These are phyloP conservation scores for Peribatodes rhomboidaria DNA, from an alignment of 2,888 invertebrate genomes.

Conservation along the genomic window DNA sequence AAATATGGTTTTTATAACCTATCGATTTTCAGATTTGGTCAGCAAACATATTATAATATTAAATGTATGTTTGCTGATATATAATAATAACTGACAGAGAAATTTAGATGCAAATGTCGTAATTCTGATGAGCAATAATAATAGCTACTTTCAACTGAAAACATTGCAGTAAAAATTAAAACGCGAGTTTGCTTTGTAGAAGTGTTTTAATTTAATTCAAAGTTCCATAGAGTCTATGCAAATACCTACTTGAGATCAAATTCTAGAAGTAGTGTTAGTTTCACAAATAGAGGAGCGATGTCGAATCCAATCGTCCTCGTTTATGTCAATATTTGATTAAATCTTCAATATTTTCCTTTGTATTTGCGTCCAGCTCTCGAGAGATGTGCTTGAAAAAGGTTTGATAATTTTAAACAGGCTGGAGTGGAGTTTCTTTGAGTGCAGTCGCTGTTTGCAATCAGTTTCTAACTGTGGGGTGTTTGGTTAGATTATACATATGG, in stretches of 20 bases:
- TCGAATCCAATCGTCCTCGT: slow-evolving; percentile 18
- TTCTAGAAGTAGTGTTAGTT: slow-evolving; percentile 28
- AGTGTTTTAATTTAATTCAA: slow-evolving; percentile 27
- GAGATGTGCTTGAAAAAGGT: neutral
- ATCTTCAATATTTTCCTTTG: slow-evolving; percentile 31
- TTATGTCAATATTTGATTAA: slow-evolving; percentile 33
- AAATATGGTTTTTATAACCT: no score
- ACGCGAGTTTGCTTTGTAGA: neutral
- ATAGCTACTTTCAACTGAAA: neutral
- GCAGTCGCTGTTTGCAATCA: neutral
- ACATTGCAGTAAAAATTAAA: neutral
- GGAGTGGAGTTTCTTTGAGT: slow-evolving; percentile 6
- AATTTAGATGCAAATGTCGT: neutral
- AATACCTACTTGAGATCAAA: slow-evolving; percentile 32
- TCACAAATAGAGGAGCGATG: slow-evolving; percentile 24
- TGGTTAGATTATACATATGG: no score
- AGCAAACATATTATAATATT: no score
- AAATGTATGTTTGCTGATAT: no score
- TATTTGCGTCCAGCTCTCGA: slow-evolving; percentile 6
- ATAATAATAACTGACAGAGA: neutral
- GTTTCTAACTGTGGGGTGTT: neutral
- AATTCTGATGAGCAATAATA: neutral
- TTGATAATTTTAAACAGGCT: slow-evolving; percentile 9
- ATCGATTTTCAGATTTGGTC: no score
- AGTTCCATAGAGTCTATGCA: slow-evolving; percentile 9